Conservation (phyloP, 1,140 invertebrate genomes). For the Orussus abietinus region DNA sequence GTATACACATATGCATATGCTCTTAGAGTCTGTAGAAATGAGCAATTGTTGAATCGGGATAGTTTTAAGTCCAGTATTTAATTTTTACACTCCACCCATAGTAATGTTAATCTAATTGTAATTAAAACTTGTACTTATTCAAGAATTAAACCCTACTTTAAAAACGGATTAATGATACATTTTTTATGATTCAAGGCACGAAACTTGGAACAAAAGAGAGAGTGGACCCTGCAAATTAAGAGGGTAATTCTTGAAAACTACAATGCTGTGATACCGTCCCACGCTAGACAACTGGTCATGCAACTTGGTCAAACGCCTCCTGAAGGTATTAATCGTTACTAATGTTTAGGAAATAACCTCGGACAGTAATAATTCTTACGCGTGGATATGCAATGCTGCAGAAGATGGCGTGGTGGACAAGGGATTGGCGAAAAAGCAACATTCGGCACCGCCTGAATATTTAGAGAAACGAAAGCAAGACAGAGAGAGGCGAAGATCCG, state of each 20-base stretch:
- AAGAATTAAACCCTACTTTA: neutral
- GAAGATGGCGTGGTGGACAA: slow-evolving; percentile 39
- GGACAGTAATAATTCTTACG: slow-evolving; percentile 17
- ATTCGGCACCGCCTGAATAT: slow-evolving; percentile 82
- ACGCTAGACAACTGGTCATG: slow-evolving; percentile 88
- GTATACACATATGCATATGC: too few relatives aligned
- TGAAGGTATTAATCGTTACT: too few relatives aligned
- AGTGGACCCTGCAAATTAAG: slow-evolving; percentile 89
- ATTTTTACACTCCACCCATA: too few relatives aligned
- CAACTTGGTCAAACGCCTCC: slow-evolving; percentile 80
- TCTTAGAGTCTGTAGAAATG: too few relatives aligned
- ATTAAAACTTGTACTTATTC: neutral
- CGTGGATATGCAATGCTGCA: too few relatives aligned
- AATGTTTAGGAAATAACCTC: slow-evolving; percentile 1
- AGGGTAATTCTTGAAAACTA: slow-evolving; percentile 93
- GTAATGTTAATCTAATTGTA: too few relatives aligned
- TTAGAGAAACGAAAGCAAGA: slow-evolving; percentile 75
- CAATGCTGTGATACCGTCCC: slow-evolving; percentile 87
- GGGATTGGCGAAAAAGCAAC: slow-evolving; percentile 64
- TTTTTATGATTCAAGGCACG: slow-evolving; percentile 56
- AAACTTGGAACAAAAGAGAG: slow-evolving; percentile 86
- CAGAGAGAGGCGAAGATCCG: slow-evolving; percentile 66
- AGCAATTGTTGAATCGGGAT: too few relatives aligned
- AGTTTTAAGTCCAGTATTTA: too few relatives aligned
- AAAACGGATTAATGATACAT: neutral